Evolutionary conservation across 1,140 invertebrate genomes (phyloP), one percentile per base, ranked within the genome.

Genomic region (Rhagoletis zephyria): DNA sequence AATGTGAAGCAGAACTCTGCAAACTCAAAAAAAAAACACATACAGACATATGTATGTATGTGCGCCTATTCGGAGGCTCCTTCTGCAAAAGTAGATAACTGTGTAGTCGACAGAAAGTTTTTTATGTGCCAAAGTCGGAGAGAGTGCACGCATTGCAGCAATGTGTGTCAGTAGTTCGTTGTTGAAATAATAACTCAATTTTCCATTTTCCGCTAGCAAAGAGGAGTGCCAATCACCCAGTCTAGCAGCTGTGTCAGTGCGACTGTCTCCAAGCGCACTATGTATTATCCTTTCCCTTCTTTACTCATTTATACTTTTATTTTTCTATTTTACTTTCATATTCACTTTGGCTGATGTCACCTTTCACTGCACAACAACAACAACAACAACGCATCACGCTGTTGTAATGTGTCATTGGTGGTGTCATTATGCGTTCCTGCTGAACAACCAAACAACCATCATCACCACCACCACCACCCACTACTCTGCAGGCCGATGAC

Each of bases 401-500:
- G 74, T 56, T 81, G 74, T 81, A 81, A 81, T 81, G n/a, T 81
- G 74, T 56, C 74, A 77, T 77, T 51, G 70, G 7, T 3, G 40
- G 3, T 70, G 65, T 2, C n/a, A 4, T 40, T 42, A 67, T 30
- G 6, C 30, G n/a, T 16, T 19, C 40, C 30, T 67, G n/a, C 9
- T 9, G 14, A 4, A 4, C 30, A 67, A 67, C 61, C 4, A 2
- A 6, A 40, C n/a, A 67, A 19, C 40, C 4, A 51, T 51, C 51
- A 6, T 56, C 51, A 77, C n/a, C n/a, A n/a, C n/a, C n/a, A n/a
- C n/a, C 74, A 81, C 12, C 56, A 30, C 56, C 19, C 30, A 30
- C 30, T 1, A 30, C 30, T 30, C 30, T 30, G 94, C 61, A 91
- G 90, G 94, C 93, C 88, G 95, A 94, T 59, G 94, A 97, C 87